These are phyloP conservation scores for Quadroppia sp. DNA, from an alignment of 2,888 invertebrate species.

Conservation along the genomic window DNA sequence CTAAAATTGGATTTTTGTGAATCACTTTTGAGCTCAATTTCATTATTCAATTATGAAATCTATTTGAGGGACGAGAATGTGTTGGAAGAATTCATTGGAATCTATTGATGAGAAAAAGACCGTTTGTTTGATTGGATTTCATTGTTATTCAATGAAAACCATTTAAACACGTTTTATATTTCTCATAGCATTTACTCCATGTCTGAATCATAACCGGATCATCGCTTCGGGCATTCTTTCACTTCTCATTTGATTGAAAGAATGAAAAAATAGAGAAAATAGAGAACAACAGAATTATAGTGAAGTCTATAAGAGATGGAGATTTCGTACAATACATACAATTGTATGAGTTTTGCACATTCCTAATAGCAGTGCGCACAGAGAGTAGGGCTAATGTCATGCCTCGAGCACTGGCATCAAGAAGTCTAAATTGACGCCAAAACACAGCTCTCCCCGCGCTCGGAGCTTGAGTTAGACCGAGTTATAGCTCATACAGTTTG, in stretches of 20 bases:
- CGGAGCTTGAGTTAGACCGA: conserved; percentile 16
- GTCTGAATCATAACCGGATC: not conserved
- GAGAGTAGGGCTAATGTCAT: conserved; percentile 15
- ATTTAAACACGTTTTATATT: conserved; percentile 26
- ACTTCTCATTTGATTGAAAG: conserved; percentile 26
- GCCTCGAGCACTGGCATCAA: conserved; percentile 26
- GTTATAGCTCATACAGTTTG: conserved; percentile 18
- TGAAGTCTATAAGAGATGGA: conserved; percentile 19
- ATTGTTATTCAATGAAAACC: conserved; percentile 21
- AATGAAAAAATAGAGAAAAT: conserved; percentile 4
- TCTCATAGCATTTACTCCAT: not conserved
- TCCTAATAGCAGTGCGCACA: conserved; percentile 10
- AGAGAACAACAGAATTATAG: conserved; percentile 28
- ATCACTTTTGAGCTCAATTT: not conserved
- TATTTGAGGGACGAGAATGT: not conserved
- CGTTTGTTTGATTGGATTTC: conserved; percentile 14
- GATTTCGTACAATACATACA: conserved; percentile 4
- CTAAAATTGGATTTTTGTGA: too few relatives aligned
- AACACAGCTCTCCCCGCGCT: conserved; percentile 19
- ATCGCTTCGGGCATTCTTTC: conserved; percentile 20
- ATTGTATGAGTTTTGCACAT: not conserved
- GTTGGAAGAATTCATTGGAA: not conserved
- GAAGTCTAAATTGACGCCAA: conserved; percentile 30
- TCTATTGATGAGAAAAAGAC: conserved; percentile 6
- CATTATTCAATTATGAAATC: not conserved